Base-by-base conservation (phyloP, 2,113 vertebrate genomes). In the Condylura cristata region DNA sequence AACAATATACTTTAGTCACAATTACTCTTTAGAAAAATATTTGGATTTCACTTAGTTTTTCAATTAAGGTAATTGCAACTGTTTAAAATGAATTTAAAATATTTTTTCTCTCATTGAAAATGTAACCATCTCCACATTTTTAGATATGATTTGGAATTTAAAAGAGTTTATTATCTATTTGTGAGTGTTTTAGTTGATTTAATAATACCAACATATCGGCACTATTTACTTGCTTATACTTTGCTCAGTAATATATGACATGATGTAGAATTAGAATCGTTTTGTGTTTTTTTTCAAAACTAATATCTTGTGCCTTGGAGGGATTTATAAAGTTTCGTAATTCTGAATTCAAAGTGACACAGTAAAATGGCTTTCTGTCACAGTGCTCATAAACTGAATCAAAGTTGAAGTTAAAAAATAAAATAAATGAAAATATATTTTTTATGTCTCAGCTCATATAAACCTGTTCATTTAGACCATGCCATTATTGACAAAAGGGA, bases 321-420 rank as follows among this genome's bases (percentile, higher is more conserved):
- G 91, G 37, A 81, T 94, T 74, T 71, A 39, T 90, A 81, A 94
- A 94, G 5, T 53, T 91, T 89, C n/a, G 63, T 71, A 28, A 83
- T 44, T 84, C 44, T 94, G 34, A 94, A 94, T 89, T 93, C 81
- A 81, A 80, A 74, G 37, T 81, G 90, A 74, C 56, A 72, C 37
- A 91, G 32, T 78, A 61, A 93, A 90, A 80, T 89, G 48, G 18
- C 39, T 39, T 72, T 51, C 32, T 72, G 10, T 70, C 48, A 74
- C 37, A 63, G 5, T 30, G 34, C n/a, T 96, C 81, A 88, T 87
- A 94, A 95, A 87, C 16, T 70, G 79, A 88, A 72, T 65, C 37
- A 28, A 89, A 93, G 44, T 66, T 83, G 34, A 89, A 3, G 3
- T 82, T 92, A 28, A 93, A 56, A 87, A 86, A 8, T 65, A 61